Evolutionary conservation across 2,113 vertebrate genomes (phyloP).

Genomic region (Alethe castanea): DNA sequence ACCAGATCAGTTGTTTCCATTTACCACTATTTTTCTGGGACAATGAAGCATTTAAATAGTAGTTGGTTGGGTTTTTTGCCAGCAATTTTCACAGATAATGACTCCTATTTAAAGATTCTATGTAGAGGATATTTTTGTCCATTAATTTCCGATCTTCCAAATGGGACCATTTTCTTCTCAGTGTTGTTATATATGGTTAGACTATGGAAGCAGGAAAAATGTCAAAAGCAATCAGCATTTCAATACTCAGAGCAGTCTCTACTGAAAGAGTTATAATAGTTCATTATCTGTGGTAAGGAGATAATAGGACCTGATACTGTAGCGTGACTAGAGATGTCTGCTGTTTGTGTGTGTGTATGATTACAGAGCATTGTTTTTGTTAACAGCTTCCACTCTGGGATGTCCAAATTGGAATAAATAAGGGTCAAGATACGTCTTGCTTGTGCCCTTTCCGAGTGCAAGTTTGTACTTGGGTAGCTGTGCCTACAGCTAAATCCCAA

Average conservation of each 20-base stretch:
- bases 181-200: background rate
- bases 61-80: background rate
- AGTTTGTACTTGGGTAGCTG: background rate
- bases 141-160: background rate
- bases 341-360: background rate
- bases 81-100: slow-evolving; percentile 1
- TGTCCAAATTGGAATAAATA: slow-evolving; percentile 2
- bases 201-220: background rate
- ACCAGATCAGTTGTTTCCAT: background rate
- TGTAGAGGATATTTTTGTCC: slow-evolving; percentile 17
- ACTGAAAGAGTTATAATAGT: background rate
- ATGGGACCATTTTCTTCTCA: background rate
- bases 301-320: background rate
- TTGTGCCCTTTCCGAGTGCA: background rate
- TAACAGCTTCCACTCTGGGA: background rate
- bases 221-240: background rate
- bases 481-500: background rate
- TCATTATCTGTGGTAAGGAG: background rate
- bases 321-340: background rate
- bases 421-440: background rate
- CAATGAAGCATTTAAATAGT: slow-evolving; percentile 29
- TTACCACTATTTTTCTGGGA: background rate
- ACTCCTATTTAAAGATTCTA: slow-evolving; percentile 18
- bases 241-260: background rate
- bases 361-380: background rate